Evolutionary conservation across 92 coral and sea anemone genomes (phyloP).

Genomic region (Porites evermanni): DNA sequence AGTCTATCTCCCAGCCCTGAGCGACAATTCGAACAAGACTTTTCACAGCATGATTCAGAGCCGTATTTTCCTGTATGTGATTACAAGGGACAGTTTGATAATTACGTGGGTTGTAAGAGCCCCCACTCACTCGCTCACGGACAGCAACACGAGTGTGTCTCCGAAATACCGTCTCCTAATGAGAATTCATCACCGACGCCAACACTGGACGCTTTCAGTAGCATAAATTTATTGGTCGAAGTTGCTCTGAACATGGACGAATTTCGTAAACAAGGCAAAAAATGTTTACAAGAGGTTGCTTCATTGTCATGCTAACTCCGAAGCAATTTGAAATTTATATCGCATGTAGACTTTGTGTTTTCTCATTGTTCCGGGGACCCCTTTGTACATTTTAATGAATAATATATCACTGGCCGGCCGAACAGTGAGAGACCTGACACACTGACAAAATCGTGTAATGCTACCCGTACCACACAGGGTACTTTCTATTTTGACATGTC

Average conservation of each 20-base stretch:
- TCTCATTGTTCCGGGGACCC: slow-evolving; percentile 71
- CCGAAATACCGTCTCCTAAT: slow-evolving; percentile 38
- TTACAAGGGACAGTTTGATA: slow-evolving; percentile 44
- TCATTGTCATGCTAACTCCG: slow-evolving; percentile 91
- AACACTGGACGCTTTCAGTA: slow-evolving; percentile 87
- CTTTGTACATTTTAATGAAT: slow-evolving; percentile 94
- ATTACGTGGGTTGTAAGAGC: slow-evolving; percentile 42
- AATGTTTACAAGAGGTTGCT: slow-evolving; percentile 82
- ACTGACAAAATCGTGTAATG: slow-evolving; percentile 63
- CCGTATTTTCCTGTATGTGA: slow-evolving; percentile 52
- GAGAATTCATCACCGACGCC: slow-evolving; percentile 55
- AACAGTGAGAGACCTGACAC: slow-evolving; percentile 55
- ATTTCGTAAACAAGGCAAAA: slow-evolving; percentile 81
- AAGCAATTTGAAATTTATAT: slow-evolving; percentile 77
- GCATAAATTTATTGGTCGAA: slow-evolving; percentile 95
- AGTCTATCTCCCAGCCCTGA: slow-evolving; percentile 81
- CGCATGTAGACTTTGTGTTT: slow-evolving; percentile 78
- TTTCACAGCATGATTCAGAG: slow-evolving; percentile 57
- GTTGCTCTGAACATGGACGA: slow-evolving; percentile 98
- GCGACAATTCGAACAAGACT: slow-evolving; percentile 74
- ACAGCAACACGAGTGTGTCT: slow-evolving; percentile 18
- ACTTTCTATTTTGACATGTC: slow-evolving; percentile 20
- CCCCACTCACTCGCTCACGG: slow-evolving; percentile 34
- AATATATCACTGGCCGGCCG: slow-evolving; percentile 72
- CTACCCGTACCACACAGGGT: slow-evolving; percentile 44